A percentile compares a stretch with the other conserved stretches of the same genome.
These are phyloP conservation scores for Augiades crinisus DNA, from an alignment of 2,888 invertebrate genomes.

Conservation along the genomic window DNA sequence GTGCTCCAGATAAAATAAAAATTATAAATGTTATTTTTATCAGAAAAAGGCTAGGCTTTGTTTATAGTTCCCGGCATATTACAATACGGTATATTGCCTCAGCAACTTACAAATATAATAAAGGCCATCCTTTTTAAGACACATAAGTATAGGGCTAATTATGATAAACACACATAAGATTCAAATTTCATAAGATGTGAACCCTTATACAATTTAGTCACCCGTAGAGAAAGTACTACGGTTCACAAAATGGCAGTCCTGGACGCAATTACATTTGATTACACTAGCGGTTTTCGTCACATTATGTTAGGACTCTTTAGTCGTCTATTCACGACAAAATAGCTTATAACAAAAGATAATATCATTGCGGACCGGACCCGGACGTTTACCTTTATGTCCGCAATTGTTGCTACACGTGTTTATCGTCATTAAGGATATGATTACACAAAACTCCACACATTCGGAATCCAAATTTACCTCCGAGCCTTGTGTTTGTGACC, in stretches of 20 bases:
- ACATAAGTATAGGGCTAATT: too few relatives aligned
- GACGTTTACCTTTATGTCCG: slow-evolving; percentile 42
- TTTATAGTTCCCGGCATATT: too few relatives aligned
- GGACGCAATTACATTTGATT: slow-evolving; percentile 55
- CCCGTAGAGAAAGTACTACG: too few relatives aligned
- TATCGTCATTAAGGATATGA: slow-evolving; percentile 29
- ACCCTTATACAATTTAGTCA: too few relatives aligned
- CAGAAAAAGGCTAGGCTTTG: too few relatives aligned
- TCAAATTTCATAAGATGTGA: too few relatives aligned
- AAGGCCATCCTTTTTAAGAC: too few relatives aligned
- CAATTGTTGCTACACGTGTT: slow-evolving; percentile 33
- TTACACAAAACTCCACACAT: slow-evolving; percentile 25
- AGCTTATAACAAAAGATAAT: slow-evolving; percentile 53
- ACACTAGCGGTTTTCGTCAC: slow-evolving; percentile 50
- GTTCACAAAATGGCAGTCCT: slow-evolving; percentile 47
- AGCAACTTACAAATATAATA: too few relatives aligned
- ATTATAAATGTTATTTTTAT: too few relatives aligned
- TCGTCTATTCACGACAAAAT: slow-evolving; percentile 46
- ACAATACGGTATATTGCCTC: too few relatives aligned
- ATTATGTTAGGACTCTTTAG: slow-evolving; percentile 52
- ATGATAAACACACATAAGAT: too few relatives aligned
- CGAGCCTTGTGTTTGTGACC: slow-evolving; percentile 21
- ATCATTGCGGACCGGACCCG: slow-evolving; percentile 39
- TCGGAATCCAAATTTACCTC: slow-evolving; percentile 21
- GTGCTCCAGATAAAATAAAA: too few relatives aligned